Evolutionary conservation across 2,888 invertebrate species (phyloP), one percentile per base, ranked within the genome.

Genomic region (Zygothrica quintamaculata): DNA sequence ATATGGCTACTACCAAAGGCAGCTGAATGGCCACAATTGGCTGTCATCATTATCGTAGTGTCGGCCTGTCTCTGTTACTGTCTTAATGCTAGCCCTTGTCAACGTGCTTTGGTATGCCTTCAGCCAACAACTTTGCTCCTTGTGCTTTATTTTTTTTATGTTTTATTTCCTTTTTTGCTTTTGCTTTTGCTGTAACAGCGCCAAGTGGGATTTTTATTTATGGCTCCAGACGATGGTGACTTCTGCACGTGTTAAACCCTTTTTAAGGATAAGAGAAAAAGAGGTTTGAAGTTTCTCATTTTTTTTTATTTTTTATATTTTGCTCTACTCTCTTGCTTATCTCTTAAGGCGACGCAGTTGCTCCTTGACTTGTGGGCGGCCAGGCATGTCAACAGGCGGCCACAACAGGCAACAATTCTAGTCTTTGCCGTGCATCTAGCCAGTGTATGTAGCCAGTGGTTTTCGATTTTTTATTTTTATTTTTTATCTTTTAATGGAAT

Each of bases 401-500:
- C 66, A 58, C 77, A 71, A 65, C 71, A 55, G 71, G 39, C 77
- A 47, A 33, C 65, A 58, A 40, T 48, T 57, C 57, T 55, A 65
- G 52, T 43, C 43, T n/a, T n/a, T n/a, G n/a, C n/a, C n/a, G n/a
- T n/a, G n/a, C n/a, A n/a, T n/a, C n/a, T n/a, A n/a, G n/a, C n/a
- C n/a, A n/a, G n/a, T 36, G 40, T 69, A 44, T 44, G 39, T 22
- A n/a, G 29, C 16, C 34, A n/a, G 25, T 29, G 25, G 12, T 40
- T 22, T 31, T 43, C 29, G 16, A 44, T 52, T 58, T 74, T 66
- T 77, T 84, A 80, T 84, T 86, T 86, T 81, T 84, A 84, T 84
- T 87, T 77, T 84, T 82, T 84, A 84, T 86, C 84, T 84, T 86
- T 84, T 87, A 84, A 87, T 78, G 81, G 84, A 78, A 77, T 84